phyloP scores from a whole-genome alignment of 2,888 invertebrate species.

The Drosophila falleni region DNA sequence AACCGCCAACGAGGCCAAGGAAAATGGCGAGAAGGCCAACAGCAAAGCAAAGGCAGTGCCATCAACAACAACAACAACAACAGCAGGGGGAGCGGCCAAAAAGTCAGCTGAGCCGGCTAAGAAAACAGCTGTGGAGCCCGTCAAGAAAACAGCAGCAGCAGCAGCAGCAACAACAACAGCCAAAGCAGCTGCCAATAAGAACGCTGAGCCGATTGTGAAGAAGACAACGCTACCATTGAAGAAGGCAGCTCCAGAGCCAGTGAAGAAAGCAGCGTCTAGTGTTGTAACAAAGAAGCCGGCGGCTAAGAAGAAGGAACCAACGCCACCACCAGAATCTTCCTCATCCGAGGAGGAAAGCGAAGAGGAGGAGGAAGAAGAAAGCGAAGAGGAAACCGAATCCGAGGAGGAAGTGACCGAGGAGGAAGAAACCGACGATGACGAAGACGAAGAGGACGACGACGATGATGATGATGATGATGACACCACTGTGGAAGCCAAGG shows the following conservation, averaged over 20 bases:
- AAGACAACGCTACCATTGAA: slow-evolving; percentile 54
- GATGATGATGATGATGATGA: slow-evolving; percentile 65
- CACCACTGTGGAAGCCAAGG: slow-evolving; percentile 65
- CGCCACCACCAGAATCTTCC: slow-evolving; percentile 78
- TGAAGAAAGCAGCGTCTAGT: slow-evolving; percentile 49
- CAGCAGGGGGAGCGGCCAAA: slow-evolving; percentile 38
- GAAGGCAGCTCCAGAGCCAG: slow-evolving; percentile 46
- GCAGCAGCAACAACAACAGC: slow-evolving; percentile 31
- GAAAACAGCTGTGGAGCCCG: slow-evolving; percentile 54
- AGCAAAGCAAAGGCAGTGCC: slow-evolving; percentile 8
- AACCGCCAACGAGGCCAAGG: slow-evolving; percentile 41
- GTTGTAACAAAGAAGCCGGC: slow-evolving; percentile 54
- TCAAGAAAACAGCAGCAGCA: slow-evolving; percentile 46
- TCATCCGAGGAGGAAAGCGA: slow-evolving; percentile 63
- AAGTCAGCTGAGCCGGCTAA: slow-evolving; percentile 66
- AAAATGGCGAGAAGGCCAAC: slow-evolving; percentile 53
- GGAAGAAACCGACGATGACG: slow-evolving; percentile 59
- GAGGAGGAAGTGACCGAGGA: slow-evolving; percentile 70
- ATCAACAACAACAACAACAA: background rate
- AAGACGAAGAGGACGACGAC: slow-evolving; percentile 70
- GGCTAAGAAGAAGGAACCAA: slow-evolving; percentile 82
- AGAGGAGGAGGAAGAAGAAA: slow-evolving; percentile 70
- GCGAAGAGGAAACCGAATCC: slow-evolving; percentile 66
- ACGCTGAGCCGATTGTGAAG: slow-evolving; percentile 49
- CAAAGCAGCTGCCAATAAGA: slow-evolving; percentile 46